These are phyloP conservation scores for Agrilus planipennis DNA, from an alignment of 1,140 invertebrate species.

Conservation along the genomic window DNA sequence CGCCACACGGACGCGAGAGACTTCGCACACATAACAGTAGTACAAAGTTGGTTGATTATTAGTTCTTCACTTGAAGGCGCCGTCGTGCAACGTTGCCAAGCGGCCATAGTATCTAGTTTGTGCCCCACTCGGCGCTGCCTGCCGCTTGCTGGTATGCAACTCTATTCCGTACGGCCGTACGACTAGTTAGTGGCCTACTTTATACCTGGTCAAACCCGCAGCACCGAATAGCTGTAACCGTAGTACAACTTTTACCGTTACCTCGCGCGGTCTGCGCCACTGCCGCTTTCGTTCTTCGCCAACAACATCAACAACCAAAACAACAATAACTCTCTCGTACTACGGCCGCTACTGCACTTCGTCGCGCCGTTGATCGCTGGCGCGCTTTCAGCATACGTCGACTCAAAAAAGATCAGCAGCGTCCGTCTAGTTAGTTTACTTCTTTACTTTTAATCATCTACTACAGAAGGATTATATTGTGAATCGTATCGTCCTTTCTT, in stretches of 20 bases:
- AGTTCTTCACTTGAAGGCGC: neutral
- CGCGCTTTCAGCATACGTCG: too few species aligned
- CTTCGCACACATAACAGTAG: too few species aligned
- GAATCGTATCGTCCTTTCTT: too few species aligned
- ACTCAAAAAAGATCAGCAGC: too few species aligned
- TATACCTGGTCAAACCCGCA: slow-evolving; percentile 28
- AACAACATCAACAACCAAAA: neutral
- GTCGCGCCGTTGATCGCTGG: neutral
- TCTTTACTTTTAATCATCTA: slow-evolving; percentile 6
- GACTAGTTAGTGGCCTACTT: slow-evolving; percentile 32
- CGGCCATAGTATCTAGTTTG: too few species aligned
- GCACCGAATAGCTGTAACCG: slow-evolving; percentile 25
- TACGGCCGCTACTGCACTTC: neutral
- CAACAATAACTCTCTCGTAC: slow-evolving; percentile 1
- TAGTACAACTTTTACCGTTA: slow-evolving; percentile 35
- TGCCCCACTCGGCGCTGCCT: slow-evolving; percentile 17
- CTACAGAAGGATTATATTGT: too few species aligned
- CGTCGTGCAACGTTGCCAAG: neutral
- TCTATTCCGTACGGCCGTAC: slow-evolving; percentile 13
- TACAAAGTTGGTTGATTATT: too few species aligned
- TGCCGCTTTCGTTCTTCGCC: slow-evolving; percentile 10
- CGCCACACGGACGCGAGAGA: too few species aligned
- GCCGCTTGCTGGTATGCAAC: slow-evolving; percentile 17
- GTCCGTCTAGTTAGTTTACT: slow-evolving; percentile 3
- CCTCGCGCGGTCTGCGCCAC: slow-evolving; percentile 17